Base-by-base conservation (phyloP, 2,888 invertebrate genomes). In the Magallana nippona region DNA sequence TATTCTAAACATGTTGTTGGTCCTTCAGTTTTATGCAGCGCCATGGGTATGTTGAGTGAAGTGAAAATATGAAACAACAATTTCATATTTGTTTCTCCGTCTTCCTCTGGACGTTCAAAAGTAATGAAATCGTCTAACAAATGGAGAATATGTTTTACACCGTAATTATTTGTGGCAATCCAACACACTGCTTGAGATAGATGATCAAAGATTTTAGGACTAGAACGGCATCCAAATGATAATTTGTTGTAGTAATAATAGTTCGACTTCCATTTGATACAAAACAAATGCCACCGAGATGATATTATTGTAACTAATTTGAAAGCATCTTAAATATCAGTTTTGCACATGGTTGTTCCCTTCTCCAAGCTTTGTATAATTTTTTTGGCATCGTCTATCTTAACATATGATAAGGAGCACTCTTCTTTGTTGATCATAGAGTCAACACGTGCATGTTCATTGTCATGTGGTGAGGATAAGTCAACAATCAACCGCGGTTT, bases 81-180 rank as follows among this genome's bases (percentile, higher is more conserved):
- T 15, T 83, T 85, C 85, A 86, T 88, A 19, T 85, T 87, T 32
- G 84, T 80, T 27, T 86, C 78, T 2, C 85, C 86, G 22, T 60
- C 57, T 27, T 11, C 15, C 13, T 57, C 55, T 5, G 85, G 82
- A n/a, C 17, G 5, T 8, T 86, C 83, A 27, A 87, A 57, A 13
- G 84, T 82, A n/a, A 88, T 55, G 78, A 87, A 88, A 55, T 86
- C 85, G 82, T 88, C 87, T 19, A 88, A 77, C 10, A 88, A 44
- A 56, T 87, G 84, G 13, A 87, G 82, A n/a, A 87, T 84, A 56
- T 81, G 55, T 1, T 77, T 1, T 15, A 88, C 83, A 1, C 58
- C 58, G 77, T 88, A 86, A 56, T 86, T 87, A 32, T 84, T 19
- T 55, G 55, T 44, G 10, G 88, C 86, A 60, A 88, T 86, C 87